phyloP scores from a whole-genome alignment of 2,113 vertebrate genomes.

The Heterotis niloticus region DNA sequence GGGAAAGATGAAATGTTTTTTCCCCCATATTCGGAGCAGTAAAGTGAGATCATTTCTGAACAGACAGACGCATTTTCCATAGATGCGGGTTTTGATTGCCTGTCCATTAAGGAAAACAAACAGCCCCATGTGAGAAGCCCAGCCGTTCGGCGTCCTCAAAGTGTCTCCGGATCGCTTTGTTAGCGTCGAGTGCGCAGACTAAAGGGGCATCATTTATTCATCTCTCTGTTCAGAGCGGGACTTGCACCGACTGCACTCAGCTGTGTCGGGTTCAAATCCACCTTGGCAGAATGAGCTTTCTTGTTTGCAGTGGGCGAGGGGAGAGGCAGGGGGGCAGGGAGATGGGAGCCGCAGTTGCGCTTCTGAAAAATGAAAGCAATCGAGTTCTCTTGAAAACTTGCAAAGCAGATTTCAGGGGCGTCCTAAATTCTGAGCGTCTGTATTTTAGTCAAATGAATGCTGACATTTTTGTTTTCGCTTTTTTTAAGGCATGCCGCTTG shows the following conservation, averaged over 20 bases:
- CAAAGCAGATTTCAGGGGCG: not conserved
- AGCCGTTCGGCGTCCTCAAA: constrained; percentile 68
- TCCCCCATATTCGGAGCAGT: constrained; percentile 1
- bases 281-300: constrained; percentile 59
- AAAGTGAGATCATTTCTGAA: constrained; percentile 51
- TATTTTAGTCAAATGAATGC: not conserved
- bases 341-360: constrained; percentile 15
- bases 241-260: constrained; percentile 55
- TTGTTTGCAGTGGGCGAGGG: constrained; percentile 38
- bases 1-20: constrained; percentile 29
- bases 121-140: constrained; percentile 51
- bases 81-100: constrained; percentile 56
- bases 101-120: constrained; percentile 54
- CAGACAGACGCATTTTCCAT: constrained; percentile 56
- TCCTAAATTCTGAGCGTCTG: not conserved
- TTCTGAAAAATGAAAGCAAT: constrained; percentile 34
- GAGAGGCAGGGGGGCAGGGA: constrained; percentile 13
- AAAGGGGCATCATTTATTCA: constrained; percentile 68
- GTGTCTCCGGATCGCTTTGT: constrained; percentile 66
- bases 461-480: not conserved
- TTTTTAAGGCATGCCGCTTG: too few species aligned
- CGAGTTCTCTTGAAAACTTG: not conserved
- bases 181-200: constrained; percentile 56
- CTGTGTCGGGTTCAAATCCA: constrained; percentile 55
- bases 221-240: constrained; percentile 50